Evolutionary conservation across 2,797 vertebrate genomes (phyloP), one percentile per base, ranked within the genome.

Genomic region (Sebastes dallii): DNA sequence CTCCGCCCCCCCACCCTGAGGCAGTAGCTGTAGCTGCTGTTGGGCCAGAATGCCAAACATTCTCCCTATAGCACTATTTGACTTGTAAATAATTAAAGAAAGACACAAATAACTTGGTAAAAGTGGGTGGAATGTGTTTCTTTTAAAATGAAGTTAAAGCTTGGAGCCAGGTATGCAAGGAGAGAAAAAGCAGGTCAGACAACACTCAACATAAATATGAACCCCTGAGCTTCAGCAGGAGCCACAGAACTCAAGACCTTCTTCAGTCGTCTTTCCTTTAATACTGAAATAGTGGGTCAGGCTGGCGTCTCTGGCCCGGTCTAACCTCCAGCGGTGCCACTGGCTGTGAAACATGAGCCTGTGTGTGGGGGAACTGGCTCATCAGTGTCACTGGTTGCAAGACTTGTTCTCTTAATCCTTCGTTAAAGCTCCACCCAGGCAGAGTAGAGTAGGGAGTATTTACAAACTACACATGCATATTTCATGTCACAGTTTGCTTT

Each of bases 1-100:
- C 22, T 4, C 66, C 10, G 10, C 6, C 46, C 42, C 9, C 42
- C 20, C 50, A 10, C 64, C 52, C 60, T 2, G 50, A 76, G 74
- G 78, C 2, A 8, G 22, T 69, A 81, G 42, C 39, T 10, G 71
- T 75, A 73, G 78, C 82, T 52, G 42, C 42, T 85, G 78, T n/a
- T 24, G 56, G 66, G 24, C 78, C 67, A 36, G 58, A 61, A 46
- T 25, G 22, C 68, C 71, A 72, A 11, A 29, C 34, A 14, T 25
- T 72, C 39, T 62, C 66, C 75, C 71, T 16, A 9, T 65, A 78
- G 80, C 59, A 6, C 55, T 56, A 9, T 74, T 75, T 68, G 29
- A 64, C 75, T 72, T 68, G 30, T 80, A 64, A 82, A 91, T 55
- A 66, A 81, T 84, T 87, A 11, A 75, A 61, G 77, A 27, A 62